Evolutionary conservation across 2,888 invertebrate genomes (phyloP), one percentile per base, ranked within the genome.

Genomic region (Tethea ocularis): DNA sequence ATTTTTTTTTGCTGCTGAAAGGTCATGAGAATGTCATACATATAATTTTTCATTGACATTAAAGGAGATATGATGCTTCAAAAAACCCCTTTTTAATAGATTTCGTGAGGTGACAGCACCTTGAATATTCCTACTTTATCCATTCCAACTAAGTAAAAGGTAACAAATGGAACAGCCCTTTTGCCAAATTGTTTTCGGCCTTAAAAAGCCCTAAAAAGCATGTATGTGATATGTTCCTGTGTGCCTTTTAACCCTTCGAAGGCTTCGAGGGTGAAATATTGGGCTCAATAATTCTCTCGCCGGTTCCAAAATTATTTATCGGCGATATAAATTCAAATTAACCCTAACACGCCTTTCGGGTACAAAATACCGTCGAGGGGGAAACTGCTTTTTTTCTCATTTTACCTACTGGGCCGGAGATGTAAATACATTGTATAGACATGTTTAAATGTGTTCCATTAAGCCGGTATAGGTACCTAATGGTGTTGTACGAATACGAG

Each of bases 271-370:
- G 46, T 46, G n/a, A 46, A 20, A 46, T 46, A 46, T 46, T 20
- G 63, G 52, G 59, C 59, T 72, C 75, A 80, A 78, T 82, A 76
- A 77, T 74, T 81, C 77, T 69, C 67, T 63, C 59, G 74, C 71
- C 74, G 77, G 69, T 74, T 72, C 69, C 69, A 74, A 74, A 75
- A 81, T 82, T 83, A 83, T 84, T 83, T 83, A 84, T 80, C 69
- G 71, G 73, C 26, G 56, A 66, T 77, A 82, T 84, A 84, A 84
- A 84, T 84, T 83, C 79, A 80, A 83, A 83, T 83, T 80, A 82
- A 71, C 69, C 68, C 69, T 72, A 46, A 46, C 46, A 20, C 71
- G 69, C 68, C 74, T 74, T 71, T 72, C 66, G 66, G 66, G 71
- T 63, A 68, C 69, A 75, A 79, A 74, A 75, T 72, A 70, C 72